Evolutionary conservation across 2,888 invertebrate genomes (phyloP).

Genomic region (Spicauda simplicius): DNA sequence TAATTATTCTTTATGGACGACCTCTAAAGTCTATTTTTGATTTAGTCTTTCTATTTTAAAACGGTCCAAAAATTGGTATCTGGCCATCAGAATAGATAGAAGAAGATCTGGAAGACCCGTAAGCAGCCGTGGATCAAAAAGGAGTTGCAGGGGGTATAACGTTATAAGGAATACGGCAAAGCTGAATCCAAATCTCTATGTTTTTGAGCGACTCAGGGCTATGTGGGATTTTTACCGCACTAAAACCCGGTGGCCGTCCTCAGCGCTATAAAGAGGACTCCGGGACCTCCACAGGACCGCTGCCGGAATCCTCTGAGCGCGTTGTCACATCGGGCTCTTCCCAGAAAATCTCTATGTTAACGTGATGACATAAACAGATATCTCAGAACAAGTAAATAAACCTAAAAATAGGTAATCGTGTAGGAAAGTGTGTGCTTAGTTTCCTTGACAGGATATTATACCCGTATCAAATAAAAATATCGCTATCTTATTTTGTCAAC

Average conservation of each 20-base stretch:
- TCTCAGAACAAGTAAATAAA: background rate
- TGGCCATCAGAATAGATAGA: no score
- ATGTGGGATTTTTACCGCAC: no score
- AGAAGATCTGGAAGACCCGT: no score
- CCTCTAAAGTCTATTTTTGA: background rate
- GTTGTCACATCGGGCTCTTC: no score
- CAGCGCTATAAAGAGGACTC: no score
- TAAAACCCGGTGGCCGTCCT: no score
- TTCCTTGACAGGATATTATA: conserved; percentile 28
- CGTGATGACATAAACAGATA: background rate
- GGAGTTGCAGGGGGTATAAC: background rate
- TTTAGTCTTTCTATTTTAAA: background rate
- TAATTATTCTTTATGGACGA: background rate
- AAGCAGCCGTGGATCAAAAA: no score
- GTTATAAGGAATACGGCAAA: background rate
- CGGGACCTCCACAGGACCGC: no score
- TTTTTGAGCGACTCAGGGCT: no score
- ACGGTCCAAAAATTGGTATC: no score
- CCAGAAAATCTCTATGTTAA: background rate
- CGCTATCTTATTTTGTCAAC: conserved; percentile 17
- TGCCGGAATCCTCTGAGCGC: no score
- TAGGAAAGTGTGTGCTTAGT: conserved; percentile 17
- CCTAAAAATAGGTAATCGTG: conserved; percentile 11
- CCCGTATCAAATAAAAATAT: conserved; percentile 30
- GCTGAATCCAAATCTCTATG: background rate